phyloP scores from a whole-genome alignment of 2,113 vertebrate species.

The rat (Rattus norvegicus) region DNA sequence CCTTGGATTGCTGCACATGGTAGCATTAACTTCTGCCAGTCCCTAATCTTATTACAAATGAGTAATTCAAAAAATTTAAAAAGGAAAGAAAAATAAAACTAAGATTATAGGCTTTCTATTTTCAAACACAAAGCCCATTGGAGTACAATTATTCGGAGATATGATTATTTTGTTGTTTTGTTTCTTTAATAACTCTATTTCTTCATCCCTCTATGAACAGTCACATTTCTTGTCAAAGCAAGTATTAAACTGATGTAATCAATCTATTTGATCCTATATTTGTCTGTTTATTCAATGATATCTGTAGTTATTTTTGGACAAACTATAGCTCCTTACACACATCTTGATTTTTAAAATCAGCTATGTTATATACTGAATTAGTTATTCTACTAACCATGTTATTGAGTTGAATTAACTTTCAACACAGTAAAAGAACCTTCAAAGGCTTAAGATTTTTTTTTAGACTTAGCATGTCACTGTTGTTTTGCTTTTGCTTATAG shows the following conservation, averaged over 20 bases:
- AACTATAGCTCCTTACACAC: background rate
- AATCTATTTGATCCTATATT: background rate
- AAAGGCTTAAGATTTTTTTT: conserved; percentile 16
- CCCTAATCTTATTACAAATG: background rate
- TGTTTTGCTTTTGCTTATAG: conserved; percentile 77
- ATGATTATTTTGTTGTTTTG: background rate
- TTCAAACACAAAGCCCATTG: background rate
- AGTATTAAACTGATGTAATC: background rate
- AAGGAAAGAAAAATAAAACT: background rate
- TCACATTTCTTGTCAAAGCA: background rate
- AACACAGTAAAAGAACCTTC: background rate
- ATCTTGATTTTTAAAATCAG: conserved; percentile 25
- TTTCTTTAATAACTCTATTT: background rate
- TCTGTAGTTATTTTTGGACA: background rate
- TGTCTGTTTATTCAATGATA: background rate
- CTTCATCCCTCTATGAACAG: background rate
- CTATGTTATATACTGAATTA: background rate
- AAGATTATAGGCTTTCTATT: background rate
- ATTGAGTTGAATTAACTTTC: conserved; percentile 26
- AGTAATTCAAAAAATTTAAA: background rate
- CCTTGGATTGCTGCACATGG: background rate
- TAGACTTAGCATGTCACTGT: conserved; percentile 60
- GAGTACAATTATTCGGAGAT: background rate
- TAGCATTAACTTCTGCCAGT: background rate
- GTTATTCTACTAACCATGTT: background rate